A percentile compares a stretch with the other conserved stretches of the same genome.
These are phyloP conservation scores for Spilosoma lubricipeda DNA, from an alignment of 2,888 invertebrate genomes.

Conservation along the genomic window DNA sequence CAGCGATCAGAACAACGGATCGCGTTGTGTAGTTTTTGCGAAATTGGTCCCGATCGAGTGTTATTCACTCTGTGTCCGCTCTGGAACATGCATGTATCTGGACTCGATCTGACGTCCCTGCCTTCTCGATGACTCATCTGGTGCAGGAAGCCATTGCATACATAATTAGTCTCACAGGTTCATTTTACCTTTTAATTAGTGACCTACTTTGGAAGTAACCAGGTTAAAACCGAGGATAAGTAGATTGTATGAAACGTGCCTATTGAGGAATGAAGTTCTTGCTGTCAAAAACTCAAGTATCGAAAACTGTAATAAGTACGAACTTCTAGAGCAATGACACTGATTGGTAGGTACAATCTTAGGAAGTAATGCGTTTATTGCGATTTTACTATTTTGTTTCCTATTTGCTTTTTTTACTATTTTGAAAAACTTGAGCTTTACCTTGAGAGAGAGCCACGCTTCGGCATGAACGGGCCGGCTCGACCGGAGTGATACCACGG, in stretches of 20 bases:
- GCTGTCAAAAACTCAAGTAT: too few species aligned
- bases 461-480: too few species aligned
- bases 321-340: too few species aligned
- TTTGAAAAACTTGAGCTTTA: too few species aligned
- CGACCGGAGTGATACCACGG: too few species aligned
- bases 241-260: neutral
- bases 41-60: constrained; percentile 83
- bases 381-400: too few species aligned
- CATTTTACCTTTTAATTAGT: neutral
- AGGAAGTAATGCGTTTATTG: too few species aligned
- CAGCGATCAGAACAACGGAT: constrained; percentile 83
- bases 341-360: too few species aligned
- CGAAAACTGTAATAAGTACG: too few species aligned
- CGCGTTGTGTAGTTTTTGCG: constrained; percentile 86
- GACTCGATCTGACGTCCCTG: constrained; percentile 56
- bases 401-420: too few species aligned
- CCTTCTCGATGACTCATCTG: constrained; percentile 42
- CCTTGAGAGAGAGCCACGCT: too few species aligned
- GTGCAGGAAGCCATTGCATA: constrained; percentile 13
- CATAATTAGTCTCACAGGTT: neutral
- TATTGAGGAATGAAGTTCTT: neutral
- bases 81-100: constrained; percentile 65
- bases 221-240: neutral
- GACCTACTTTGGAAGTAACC: neutral
- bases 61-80: constrained; percentile 68